Conservation (phyloP, 2,797 vertebrate genomes). For the Lutjanus argentimaculatus region DNA sequence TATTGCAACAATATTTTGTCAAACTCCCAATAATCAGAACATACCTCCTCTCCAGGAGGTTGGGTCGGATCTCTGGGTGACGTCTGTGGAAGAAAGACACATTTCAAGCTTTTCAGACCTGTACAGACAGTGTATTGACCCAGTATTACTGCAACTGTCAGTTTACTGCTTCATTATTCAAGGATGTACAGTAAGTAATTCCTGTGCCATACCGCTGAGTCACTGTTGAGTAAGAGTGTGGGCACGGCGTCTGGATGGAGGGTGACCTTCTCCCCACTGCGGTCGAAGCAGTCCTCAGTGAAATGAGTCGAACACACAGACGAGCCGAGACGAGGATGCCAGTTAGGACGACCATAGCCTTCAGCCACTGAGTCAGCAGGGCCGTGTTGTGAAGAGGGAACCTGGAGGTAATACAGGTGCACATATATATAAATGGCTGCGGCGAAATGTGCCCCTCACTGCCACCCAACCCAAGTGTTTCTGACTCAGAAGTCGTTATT, state of each 20-base stretch:
- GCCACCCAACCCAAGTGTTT: too few species aligned
- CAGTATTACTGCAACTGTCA: too few species aligned
- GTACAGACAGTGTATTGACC: neutral
- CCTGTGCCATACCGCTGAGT: slow-evolving; percentile 52
- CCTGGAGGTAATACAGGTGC: slow-evolving; percentile 34
- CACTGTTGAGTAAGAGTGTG: slow-evolving; percentile 55
- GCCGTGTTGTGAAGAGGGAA: slow-evolving; percentile 72
- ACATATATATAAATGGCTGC: too few species aligned
- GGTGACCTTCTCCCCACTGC: slow-evolving; percentile 40
- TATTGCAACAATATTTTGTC: too few species aligned
- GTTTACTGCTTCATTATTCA: neutral
- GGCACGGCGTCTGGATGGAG: slow-evolving; percentile 74
- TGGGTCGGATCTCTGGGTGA: slow-evolving; percentile 4
- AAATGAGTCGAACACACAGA: slow-evolving; percentile 81
- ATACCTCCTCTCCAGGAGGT: slow-evolving; percentile 54
- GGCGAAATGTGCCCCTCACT: too few species aligned
- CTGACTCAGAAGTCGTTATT: too few species aligned
- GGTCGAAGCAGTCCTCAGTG: slow-evolving; percentile 76
- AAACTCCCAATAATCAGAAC: neutral
- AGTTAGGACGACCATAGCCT: slow-evolving; percentile 71
- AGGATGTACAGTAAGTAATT: neutral
- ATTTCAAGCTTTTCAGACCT: neutral
- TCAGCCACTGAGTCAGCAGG: slow-evolving; percentile 75
- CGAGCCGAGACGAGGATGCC: slow-evolving; percentile 77
- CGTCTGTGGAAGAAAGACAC: slow-evolving; percentile 24